Evolutionary conservation across 2,113 vertebrate genomes (phyloP).

Genomic region (Machaerirhynchus nigripectus): DNA sequence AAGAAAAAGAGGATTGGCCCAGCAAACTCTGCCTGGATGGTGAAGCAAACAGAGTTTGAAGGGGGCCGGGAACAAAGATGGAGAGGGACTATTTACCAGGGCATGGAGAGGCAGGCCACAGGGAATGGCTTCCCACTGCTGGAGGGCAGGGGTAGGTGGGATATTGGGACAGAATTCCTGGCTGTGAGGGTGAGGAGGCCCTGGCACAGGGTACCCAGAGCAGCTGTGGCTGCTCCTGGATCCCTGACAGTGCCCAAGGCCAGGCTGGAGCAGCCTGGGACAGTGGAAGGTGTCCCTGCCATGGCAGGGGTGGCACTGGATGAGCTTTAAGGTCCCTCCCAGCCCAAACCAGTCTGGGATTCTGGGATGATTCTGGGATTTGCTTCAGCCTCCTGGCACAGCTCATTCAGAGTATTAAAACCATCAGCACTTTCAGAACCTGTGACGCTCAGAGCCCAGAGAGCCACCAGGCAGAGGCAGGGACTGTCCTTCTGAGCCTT

Average conservation of each 20-base stretch:
- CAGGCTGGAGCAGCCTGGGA: neutral
- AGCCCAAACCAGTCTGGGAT: neutral
- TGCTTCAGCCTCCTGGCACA: neutral
- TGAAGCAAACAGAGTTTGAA: neutral
- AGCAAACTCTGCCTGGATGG: neutral
- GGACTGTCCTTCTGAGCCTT: neutral
- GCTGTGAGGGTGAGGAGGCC: rapidly evolving
- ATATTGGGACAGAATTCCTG: neutral
- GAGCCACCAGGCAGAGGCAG: neutral
- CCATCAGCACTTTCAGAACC: neutral
- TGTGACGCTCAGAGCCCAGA: neutral
- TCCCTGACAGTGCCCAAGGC: neutral
- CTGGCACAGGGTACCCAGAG: neutral
- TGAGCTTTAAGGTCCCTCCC: neutral
- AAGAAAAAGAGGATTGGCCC: neutral
- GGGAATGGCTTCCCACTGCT: neutral
- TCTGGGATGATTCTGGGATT: neutral
- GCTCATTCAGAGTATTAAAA: neutral
- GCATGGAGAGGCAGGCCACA: neutral
- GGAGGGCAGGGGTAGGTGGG: neutral
- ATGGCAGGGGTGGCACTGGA: neutral
- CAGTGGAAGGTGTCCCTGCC: neutral
- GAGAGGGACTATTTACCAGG: neutral
- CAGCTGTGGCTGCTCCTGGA: neutral
- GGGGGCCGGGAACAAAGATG: neutral